A percentile compares a stretch with the other conserved stretches of the same genome.
Conservation (phyloP, 2,888 invertebrate species). For the Acanthopleura granulata region DNA sequence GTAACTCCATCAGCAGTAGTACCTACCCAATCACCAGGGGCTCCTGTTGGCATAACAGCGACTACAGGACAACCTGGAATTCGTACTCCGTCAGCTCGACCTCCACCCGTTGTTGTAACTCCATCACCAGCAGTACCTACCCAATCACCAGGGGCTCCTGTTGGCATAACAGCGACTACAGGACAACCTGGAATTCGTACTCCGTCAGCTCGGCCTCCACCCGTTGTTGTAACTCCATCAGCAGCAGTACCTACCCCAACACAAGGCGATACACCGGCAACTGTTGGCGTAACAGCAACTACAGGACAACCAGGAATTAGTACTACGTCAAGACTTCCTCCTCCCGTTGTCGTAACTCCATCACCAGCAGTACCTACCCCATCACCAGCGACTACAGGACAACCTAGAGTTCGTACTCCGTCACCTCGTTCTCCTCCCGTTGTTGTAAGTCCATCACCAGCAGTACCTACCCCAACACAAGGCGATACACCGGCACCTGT, state of each 20-base stretch:
- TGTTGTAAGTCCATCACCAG: neutral
- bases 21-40: neutral
- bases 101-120: neutral
- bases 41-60: neutral
- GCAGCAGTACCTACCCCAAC: too few relatives aligned
- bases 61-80: neutral
- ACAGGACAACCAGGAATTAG: neutral
- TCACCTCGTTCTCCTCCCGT: neutral
- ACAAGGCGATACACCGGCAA: neutral
- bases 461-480: neutral
- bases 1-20: too few relatives aligned
- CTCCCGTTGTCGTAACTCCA: neutral
- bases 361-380: constrained; percentile 2
- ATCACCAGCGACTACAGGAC: neutral
- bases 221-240: too few relatives aligned
- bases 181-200: too few relatives aligned
- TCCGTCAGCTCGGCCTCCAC: too few relatives aligned
- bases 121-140: neutral
- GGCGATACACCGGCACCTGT: neutral
- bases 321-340: neutral
- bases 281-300: neutral
- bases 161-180: too few relatives aligned
- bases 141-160: too few relatives aligned
- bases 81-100: neutral
- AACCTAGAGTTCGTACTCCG: neutral